Percentiles rank a stretch among this genome's conserved stretches.
These are phyloP conservation scores for Antennarius maculatus DNA, from an alignment of 2,797 vertebrate genomes.

Conservation along the genomic window DNA sequence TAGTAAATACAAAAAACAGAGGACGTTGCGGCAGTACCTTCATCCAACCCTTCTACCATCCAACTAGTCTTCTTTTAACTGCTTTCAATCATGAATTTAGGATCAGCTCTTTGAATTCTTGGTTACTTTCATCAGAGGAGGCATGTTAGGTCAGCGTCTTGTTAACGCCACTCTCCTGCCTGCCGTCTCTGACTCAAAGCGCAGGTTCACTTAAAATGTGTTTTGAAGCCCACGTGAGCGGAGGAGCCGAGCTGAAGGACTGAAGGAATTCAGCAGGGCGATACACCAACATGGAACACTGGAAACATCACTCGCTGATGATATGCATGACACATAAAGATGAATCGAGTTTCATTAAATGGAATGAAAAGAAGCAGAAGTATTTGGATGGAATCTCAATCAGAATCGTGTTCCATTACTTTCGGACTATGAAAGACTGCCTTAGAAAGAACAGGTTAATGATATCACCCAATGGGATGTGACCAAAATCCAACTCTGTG, in stretches of 20 bases:
- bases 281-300: constrained; percentile 8
- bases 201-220: constrained; percentile 20
- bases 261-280: constrained; percentile 6
- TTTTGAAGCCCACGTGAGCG: not conserved
- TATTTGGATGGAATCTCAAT: not conserved
- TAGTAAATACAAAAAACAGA: not conserved
- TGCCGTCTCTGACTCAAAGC: constrained; percentile 22
- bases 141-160: constrained; percentile 45
- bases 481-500: no score
- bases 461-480: not conserved
- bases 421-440: not conserved
- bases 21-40: no score
- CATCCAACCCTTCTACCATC: no score
- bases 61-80: no score
- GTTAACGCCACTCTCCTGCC: constrained; percentile 50
- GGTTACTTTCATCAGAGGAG: constrained; percentile 31
- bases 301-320: not conserved
- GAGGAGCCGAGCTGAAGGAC: constrained; percentile 10
- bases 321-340: not conserved
- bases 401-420: not conserved
- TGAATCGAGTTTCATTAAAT: not conserved
- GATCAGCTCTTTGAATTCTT: not conserved
- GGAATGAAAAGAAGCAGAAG: no score
- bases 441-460: not conserved
- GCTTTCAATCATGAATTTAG: no score